Conservation (phyloP, 37 sponge, comb jelly and placozoan genomes). For the Lycopodina hypogea region DNA sequence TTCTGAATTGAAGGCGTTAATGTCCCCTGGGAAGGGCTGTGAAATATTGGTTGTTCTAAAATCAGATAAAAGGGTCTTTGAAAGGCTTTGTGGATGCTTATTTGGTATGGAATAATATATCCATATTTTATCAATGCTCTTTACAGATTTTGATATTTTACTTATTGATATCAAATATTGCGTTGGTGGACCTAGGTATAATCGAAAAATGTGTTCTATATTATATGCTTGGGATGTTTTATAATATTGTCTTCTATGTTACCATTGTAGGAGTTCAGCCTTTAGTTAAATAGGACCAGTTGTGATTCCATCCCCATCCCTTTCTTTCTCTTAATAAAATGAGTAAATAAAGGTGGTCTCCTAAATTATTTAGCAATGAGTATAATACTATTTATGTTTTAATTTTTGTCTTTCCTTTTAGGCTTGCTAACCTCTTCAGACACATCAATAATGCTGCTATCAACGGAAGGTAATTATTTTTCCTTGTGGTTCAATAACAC, state of each 20-base stretch:
- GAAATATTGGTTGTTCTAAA: constrained; percentile 6
- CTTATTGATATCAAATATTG: too few species aligned
- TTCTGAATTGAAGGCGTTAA: constrained; percentile 38
- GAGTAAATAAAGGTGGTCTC: too few species aligned
- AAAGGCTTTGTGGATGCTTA: constrained; percentile 31
- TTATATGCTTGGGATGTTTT: neutral
- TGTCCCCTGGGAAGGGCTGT: constrained; percentile 1
- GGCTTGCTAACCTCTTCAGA: constrained; percentile 14
- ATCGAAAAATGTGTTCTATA: neutral
- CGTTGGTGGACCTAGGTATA: too few species aligned
- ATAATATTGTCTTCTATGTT: too few species aligned
- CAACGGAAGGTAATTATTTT: constrained; percentile 10
- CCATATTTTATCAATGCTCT: neutral
- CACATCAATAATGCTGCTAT: constrained; percentile 4
- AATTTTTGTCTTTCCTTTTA: neutral
- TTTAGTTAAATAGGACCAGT: too few species aligned
- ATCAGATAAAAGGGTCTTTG: constrained; percentile 38
- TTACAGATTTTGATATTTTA: too few species aligned
- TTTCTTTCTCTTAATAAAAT: too few species aligned
- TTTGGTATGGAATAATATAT: constrained; percentile 28
- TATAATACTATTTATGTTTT: neutral
- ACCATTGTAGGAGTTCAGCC: too few species aligned
- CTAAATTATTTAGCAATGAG: neutral
- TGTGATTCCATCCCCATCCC: too few species aligned
- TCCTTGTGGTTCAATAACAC: neutral